Evolutionary conservation across 2,113 vertebrate genomes (phyloP), one percentile per base, ranked within the genome.

Genomic region (Corythornis vintsioides): DNA sequence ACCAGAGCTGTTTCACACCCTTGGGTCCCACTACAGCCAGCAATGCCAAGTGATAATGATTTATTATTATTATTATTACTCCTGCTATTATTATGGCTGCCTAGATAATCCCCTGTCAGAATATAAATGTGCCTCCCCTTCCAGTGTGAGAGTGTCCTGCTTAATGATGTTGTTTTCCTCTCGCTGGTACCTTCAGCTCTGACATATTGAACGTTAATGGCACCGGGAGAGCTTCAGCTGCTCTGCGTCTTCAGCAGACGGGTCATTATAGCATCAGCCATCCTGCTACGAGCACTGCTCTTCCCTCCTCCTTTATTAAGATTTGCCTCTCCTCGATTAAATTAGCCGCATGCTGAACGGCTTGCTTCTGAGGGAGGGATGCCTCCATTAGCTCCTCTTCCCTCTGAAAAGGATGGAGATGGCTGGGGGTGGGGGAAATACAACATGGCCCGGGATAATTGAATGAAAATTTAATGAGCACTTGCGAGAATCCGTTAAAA

Each of bases 401-500:
- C 56, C 60, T 53, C 82, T 77, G 82, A 72, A 84, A 91, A 90
- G 83, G 64, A 56, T 12, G 29, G 22, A 50, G 21, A 24, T 50
- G 48, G 22, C 21, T 12, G 11, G 17, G 29, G 6, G 11, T 3
- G 5, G 14, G 4, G 24, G 8, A 4, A 76, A 57, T 22, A 75
- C 83, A 69, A 9, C 3, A 1, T 4, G 28, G 88, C 80, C 43
- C 0, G 2, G 86, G 66, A 88, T 96, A 94, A 96, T 95, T 75
- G 86, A 94, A 96, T 95, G 94, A 96, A 96, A 95, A 89, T 94
- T 96, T 96, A 96, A 96, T 95, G 93, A 96, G 95, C 88, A 80
- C 92, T 96, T 96, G 93, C 50, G 83, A 95, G 96, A 96, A 96
- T 19, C 65, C 56, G 47, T 85, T 87, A 80, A 91, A 85, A 93